A percentile compares a stretch with the other conserved stretches of the same genome.
Evolutionary conservation across 2,797 vertebrate species (phyloP).

Genomic region (Megalops cyprinoides): DNA sequence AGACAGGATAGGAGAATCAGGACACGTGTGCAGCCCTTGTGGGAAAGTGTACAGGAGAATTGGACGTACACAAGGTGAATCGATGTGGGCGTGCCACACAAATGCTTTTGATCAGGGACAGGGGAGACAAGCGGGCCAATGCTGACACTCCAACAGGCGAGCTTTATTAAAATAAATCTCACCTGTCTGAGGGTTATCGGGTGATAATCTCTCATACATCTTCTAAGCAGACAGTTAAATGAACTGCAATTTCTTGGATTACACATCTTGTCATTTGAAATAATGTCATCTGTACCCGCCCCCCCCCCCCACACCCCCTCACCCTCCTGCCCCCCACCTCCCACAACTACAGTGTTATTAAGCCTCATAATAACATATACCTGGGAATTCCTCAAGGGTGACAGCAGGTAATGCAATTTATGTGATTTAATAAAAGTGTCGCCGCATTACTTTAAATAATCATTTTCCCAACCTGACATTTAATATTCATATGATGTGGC

Average conservation of each 20-base stretch:
- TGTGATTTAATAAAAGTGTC: conserved; percentile 29
- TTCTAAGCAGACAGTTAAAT: conserved; percentile 40
- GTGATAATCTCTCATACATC: conserved; percentile 40
- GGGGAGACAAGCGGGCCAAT: not conserved
- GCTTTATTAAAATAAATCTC: conserved; percentile 44
- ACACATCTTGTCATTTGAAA: conserved; percentile 50
- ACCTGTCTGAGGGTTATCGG: conserved; percentile 47
- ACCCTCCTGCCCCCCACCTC: not conserved
- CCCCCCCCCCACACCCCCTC: not conserved
- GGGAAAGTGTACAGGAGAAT: no score
- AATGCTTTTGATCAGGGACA: not conserved
- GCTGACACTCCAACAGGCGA: not conserved
- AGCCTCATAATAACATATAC: conserved; percentile 27
- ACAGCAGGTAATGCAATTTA: conserved; percentile 24
- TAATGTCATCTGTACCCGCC: conserved; percentile 35
- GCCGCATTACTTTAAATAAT: conserved; percentile 30
- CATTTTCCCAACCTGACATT: conserved; percentile 26
- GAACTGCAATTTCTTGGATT: conserved; percentile 50
- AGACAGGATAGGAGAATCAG: no score
- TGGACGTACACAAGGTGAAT: no score
- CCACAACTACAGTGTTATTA: conserved; percentile 12
- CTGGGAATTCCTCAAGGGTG: conserved; percentile 32
- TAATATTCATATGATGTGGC: conserved; percentile 15
- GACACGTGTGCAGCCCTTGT: no score
- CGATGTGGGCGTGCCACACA: no score